A percentile compares a stretch with the other conserved stretches of the same genome.
phyloP scores from a whole-genome alignment of 2,113 vertebrate species.

The Mobula hypostoma region DNA sequence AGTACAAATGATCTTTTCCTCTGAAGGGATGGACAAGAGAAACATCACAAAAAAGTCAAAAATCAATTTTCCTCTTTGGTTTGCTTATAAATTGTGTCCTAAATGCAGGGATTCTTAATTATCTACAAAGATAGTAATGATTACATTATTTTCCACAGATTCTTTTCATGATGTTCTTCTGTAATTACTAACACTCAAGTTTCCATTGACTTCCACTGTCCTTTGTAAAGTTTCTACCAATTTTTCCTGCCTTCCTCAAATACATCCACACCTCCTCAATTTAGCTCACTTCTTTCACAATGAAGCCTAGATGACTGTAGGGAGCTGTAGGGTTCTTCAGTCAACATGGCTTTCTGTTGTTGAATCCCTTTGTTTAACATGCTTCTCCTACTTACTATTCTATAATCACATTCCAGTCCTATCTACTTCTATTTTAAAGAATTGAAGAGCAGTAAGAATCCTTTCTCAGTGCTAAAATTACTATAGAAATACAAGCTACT shows the following conservation, averaged over 20 bases:
- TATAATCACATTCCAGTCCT: too few relatives aligned
- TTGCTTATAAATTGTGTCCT: not conserved
- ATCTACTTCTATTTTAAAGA: too few relatives aligned
- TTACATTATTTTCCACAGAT: not conserved
- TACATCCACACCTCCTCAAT: not conserved
- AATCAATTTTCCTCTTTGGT: not conserved
- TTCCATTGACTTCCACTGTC: not conserved
- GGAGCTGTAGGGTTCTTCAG: not conserved
- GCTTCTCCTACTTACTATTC: not conserved
- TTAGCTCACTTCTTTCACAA: not conserved
- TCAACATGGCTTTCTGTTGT: not conserved
- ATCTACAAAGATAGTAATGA: not conserved
- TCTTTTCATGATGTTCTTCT: not conserved
- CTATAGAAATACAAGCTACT: not conserved
- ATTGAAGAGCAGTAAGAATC: too few relatives aligned
- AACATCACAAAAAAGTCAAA: not conserved
- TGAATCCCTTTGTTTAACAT: not conserved
- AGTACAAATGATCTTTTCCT: constrained; percentile 39
- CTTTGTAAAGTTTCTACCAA: not conserved
- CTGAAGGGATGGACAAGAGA: not conserved
- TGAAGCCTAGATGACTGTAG: not conserved
- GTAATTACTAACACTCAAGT: not conserved
- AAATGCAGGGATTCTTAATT: not conserved
- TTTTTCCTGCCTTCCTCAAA: not conserved
- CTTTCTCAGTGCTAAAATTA: not conserved